Base-by-base conservation (phyloP, 2,113 vertebrate genomes). In the Ascaphus truei region DNA sequence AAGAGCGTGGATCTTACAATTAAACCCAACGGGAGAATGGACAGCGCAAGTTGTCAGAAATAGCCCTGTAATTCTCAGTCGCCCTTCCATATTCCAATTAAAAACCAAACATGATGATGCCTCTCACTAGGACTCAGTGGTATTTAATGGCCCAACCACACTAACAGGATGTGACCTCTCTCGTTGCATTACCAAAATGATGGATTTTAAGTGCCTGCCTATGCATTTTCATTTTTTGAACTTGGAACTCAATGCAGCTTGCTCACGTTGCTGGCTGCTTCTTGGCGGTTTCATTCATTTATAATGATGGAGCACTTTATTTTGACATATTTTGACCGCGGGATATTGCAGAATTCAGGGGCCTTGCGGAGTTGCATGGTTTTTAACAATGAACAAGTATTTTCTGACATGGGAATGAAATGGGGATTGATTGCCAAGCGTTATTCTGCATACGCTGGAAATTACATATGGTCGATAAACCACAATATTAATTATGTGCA, bases 121-220 rank as follows among this genome's bases (percentile, higher is more conserved):
- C 66, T 45, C 62, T 76, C 53, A 75, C 60, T 73, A 71, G 72
- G 58, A 75, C 78, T 77, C 63, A 33, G 66, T 37, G 57, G 27
- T 56, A 66, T 75, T 79, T 79, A 75, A 72, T 77, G 64, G 52
- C 48, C 0, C 62, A 74, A 72, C 66, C 77, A 75, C 59, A 77
- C 74, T 79, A 76, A 77, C 73, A 79, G 71, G 71, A 68, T 41
- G 67, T 83, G 79, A 84, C 83, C 80, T 83, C 83, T 80, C 74
- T 75, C 73, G 62, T 66, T 56, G 61, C 65, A 72, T 67, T 79
- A 41, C 31, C 73, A 63, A 80, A 79, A 65, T 47, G 72, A 79
- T 69, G 69, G 75, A 68, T 74, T 69, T 55, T 48, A 77, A 80
- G 74, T 63, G 62, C 47, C 22, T 23, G 13, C 67, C 67, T 52